Evolutionary conservation across 2,797 vertebrate genomes (phyloP).

Genomic region (Masticophis lateralis): DNA sequence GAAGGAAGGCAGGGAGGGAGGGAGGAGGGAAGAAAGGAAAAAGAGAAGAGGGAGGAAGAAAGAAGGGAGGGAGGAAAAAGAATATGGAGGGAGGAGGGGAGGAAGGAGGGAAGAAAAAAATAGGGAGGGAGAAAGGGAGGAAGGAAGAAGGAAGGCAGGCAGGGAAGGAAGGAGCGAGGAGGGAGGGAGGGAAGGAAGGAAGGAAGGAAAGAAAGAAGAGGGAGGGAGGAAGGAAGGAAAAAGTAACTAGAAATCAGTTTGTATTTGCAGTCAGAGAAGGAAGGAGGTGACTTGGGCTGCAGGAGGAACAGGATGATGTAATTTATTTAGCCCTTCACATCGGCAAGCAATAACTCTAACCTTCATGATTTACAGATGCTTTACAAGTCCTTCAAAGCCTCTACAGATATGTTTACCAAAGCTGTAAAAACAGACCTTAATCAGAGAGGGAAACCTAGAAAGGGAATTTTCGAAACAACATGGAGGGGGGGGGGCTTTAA

Average conservation of each 20-base stretch:
- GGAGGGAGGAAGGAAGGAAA: no score
- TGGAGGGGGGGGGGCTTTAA: not conserved
- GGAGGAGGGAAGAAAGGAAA: no score
- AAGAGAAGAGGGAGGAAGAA: no score
- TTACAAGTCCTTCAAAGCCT: not conserved
- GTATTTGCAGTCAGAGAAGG: not conserved
- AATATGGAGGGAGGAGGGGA: not conserved
- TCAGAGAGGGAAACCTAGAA: not conserved
- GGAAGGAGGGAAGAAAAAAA: not conserved
- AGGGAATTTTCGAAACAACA: not conserved
- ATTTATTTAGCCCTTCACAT: not conserved
- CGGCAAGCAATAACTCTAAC: not conserved
- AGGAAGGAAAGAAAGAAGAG: no score
- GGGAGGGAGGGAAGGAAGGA: no score
- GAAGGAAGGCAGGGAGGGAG: no score
- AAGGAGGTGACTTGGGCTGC: not conserved
- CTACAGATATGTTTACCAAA: not conserved
- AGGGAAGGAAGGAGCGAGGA: no score
- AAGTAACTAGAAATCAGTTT: not conserved
- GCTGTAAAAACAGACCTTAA: not conserved
- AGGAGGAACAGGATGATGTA: not conserved
- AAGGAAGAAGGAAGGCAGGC: no score
- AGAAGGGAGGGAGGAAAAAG: no score
- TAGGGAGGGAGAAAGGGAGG: no score
- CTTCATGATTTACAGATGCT: not conserved